A percentile compares a stretch with the other conserved stretches of the same genome.
phyloP scores from a whole-genome alignment of 2,797 vertebrate genomes.

The Poliocrania exsul region DNA sequence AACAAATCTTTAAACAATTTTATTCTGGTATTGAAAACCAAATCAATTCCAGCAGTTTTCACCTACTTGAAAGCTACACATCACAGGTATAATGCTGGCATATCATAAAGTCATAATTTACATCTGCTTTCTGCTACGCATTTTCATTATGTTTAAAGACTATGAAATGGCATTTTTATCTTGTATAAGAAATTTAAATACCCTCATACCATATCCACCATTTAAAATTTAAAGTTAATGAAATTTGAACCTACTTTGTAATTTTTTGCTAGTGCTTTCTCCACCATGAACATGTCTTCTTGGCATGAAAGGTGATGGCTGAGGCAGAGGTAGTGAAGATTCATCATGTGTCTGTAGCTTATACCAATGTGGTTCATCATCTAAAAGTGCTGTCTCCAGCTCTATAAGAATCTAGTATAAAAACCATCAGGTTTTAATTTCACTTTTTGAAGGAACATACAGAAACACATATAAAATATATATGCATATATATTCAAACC shows the following conservation, averaged over 20 bases:
- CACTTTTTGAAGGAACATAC: background rate
- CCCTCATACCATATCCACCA: background rate
- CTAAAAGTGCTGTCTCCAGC: conserved; percentile 96
- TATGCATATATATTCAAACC: background rate
- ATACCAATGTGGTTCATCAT: conserved; percentile 98
- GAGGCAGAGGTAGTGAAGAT: conserved; percentile 96
- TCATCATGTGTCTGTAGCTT: conserved; percentile 96
- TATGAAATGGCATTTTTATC: background rate
- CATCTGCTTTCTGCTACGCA: background rate
- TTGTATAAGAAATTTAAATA: background rate
- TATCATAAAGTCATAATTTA: background rate
- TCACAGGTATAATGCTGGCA: background rate
- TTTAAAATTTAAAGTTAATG: background rate
- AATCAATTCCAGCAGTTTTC: background rate
- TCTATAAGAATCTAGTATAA: conserved; percentile 92
- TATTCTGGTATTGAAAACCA: background rate
- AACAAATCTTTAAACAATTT: background rate
- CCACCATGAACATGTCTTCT: conserved; percentile 87
- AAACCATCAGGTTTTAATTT: conserved; percentile 29
- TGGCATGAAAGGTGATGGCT: conserved; percentile 92
- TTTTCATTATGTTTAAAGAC: background rate
- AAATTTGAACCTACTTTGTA: conserved; percentile 89
- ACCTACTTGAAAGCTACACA: accelerated
- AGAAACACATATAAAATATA: background rate
- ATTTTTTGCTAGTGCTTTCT: conserved; percentile 90